Evolutionary conservation across 2,113 vertebrate genomes (phyloP).

Genomic region (Carassius carassius): DNA sequence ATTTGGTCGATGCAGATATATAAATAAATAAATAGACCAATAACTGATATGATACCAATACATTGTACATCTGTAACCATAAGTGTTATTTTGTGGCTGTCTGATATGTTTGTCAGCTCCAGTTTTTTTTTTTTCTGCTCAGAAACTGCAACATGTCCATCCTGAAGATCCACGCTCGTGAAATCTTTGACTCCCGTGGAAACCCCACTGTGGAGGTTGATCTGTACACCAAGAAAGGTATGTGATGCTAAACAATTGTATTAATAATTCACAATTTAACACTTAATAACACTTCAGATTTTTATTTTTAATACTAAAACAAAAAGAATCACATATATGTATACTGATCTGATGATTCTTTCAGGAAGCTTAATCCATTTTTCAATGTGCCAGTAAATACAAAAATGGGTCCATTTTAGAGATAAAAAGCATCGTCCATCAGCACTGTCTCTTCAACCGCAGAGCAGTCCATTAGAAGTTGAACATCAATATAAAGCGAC

Average conservation of each 20-base stretch:
- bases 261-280: neutral
- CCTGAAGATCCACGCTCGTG: slow-evolving; percentile 86
- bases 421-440: neutral
- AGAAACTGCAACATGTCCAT: slow-evolving; percentile 89
- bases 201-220: slow-evolving; percentile 98
- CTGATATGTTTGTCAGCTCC: neutral
- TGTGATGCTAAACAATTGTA: neutral
- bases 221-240: slow-evolving; percentile 90
- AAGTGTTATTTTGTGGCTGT: neutral
- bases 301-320: neutral
- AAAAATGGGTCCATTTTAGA: neutral
- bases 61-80: neutral
- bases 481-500: neutral
- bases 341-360: neutral
- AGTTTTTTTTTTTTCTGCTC: slow-evolving; percentile 2
- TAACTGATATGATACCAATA: neutral
- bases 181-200: slow-evolving; percentile 98
- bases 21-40: neutral
- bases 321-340: neutral
- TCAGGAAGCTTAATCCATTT: neutral
- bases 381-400: neutral
- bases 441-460: neutral
- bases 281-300: too few relatives aligned
- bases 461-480: neutral
- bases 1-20: neutral